These are phyloP conservation scores for Pseudomyrmex dendroicus DNA, from an alignment of 1,140 invertebrate species.

Conservation along the genomic window DNA sequence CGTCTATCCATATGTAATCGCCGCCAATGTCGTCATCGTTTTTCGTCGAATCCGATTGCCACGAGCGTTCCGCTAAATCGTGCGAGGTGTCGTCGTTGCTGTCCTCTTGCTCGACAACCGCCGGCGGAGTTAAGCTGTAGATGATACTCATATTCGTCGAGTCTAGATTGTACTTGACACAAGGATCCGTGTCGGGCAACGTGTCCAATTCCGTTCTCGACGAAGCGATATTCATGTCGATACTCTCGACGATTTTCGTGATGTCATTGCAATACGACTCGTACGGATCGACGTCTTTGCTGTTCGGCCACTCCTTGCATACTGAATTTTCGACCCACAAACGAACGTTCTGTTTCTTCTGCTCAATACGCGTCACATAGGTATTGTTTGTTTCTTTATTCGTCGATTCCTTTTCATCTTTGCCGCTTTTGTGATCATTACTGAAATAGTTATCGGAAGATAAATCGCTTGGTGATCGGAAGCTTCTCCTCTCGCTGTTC, in stretches of 20 bases:
- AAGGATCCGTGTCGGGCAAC: slow-evolving; percentile 66
- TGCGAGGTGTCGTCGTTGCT: background rate
- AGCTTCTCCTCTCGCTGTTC: slow-evolving; percentile 3
- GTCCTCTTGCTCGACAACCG: slow-evolving; percentile 17
- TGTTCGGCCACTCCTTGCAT: background rate
- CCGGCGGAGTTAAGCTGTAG: slow-evolving; percentile 80
- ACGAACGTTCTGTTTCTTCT: slow-evolving; percentile 9
- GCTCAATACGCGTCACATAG: background rate
- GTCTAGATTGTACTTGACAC: slow-evolving; percentile 79
- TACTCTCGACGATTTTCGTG: slow-evolving; percentile 76
- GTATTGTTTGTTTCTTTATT: background rate
- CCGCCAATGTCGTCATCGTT: slow-evolving; percentile 1
- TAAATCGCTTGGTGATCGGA: background rate
- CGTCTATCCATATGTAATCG: slow-evolving; percentile 50
- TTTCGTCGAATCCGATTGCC: slow-evolving; percentile 24
- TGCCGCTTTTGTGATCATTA: background rate
- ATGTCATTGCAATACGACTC: slow-evolving; percentile 43
- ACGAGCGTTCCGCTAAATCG: slow-evolving; percentile 31
- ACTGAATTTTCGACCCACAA: slow-evolving; percentile 21
- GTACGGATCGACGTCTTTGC: background rate
- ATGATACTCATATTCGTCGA: slow-evolving; percentile 77
- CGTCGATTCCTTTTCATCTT: background rate
- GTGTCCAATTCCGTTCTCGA: slow-evolving; percentile 65
- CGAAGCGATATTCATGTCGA: slow-evolving; percentile 74
- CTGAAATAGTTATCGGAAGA: slow-evolving; percentile 12